These are phyloP conservation scores for Psittacara wagleri DNA, from an alignment of 2,113 vertebrate species.

Conservation along the genomic window DNA sequence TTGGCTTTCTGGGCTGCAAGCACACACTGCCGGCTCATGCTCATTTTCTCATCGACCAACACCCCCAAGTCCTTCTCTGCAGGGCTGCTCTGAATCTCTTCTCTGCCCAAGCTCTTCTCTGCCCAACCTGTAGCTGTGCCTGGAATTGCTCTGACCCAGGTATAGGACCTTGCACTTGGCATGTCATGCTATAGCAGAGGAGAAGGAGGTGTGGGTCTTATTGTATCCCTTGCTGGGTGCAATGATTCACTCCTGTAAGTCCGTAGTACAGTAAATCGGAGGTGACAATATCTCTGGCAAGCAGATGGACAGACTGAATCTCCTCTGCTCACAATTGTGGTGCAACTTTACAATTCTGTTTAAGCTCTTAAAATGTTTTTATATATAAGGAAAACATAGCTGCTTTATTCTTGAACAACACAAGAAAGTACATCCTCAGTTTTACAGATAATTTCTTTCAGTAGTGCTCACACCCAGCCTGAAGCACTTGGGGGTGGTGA, in stretches of 20 bases:
- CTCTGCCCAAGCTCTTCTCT: no score
- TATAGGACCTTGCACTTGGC: no score
- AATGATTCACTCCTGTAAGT: neutral
- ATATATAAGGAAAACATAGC: neutral
- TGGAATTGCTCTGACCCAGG: no score
- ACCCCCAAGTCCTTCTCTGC: no score
- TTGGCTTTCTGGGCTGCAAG: no score
- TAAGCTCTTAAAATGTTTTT: neutral
- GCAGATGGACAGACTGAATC: neutral
- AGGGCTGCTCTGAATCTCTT: no score
- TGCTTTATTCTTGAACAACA: neutral
- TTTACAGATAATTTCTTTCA: neutral
- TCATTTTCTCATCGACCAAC: no score
- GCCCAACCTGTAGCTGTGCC: no score
- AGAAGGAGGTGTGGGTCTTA: neutral
- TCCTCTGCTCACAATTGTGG: neutral
- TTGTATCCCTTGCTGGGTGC: neutral
- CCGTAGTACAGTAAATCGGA: neutral
- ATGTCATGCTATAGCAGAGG: neutral
- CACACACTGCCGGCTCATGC: no score
- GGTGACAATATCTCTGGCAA: neutral
- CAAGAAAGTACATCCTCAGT: neutral
- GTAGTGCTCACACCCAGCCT: neutral
- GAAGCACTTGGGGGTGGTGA: neutral
- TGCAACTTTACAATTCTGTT: neutral